phyloP scores from a whole-genome alignment of 1,140 invertebrate genomes.

The Hydropsyche tenuis region DNA sequence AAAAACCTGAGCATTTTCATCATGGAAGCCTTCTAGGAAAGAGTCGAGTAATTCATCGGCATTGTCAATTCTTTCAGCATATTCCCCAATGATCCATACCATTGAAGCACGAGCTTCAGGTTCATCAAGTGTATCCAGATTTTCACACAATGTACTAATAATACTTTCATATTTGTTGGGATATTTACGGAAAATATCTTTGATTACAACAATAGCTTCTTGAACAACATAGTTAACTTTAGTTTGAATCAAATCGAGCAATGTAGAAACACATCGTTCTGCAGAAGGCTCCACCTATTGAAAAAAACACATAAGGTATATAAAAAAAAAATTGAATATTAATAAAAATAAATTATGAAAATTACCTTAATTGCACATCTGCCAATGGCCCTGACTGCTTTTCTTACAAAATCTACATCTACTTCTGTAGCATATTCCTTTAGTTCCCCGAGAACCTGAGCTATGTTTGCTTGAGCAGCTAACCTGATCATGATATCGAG shows the following conservation, averaged over 20 bases:
- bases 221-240: slow-evolving; percentile 99
- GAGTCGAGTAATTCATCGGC: slow-evolving; percentile 98
- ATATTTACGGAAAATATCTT: slow-evolving; percentile 99
- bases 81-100: slow-evolving; percentile 99
- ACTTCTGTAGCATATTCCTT: slow-evolving; percentile 99
- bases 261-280: slow-evolving; percentile 96
- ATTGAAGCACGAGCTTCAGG: slow-evolving; percentile 99
- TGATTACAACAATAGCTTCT: slow-evolving; percentile 99
- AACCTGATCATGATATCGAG: slow-evolving; percentile 99
- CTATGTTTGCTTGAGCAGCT: slow-evolving; percentile 97
- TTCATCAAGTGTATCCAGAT: slow-evolving; percentile 98
- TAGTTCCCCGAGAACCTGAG: slow-evolving; percentile 96
- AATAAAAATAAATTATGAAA: background rate
- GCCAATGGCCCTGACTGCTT: slow-evolving; percentile 97
- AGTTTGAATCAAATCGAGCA: slow-evolving; percentile 99
- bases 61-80: slow-evolving; percentile 99
- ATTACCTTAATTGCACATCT: slow-evolving; percentile 96
- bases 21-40: slow-evolving; percentile 99
- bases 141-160: slow-evolving; percentile 98
- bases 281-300: slow-evolving; percentile 90
- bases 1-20: slow-evolving; percentile 94
- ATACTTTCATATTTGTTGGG: slow-evolving; percentile 99
- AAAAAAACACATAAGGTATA: background rate
- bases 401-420: slow-evolving; percentile 99
- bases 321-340: background rate